phyloP scores from a whole-genome alignment of 2,888 invertebrate genomes.

The Spilosoma lubricipeda region DNA sequence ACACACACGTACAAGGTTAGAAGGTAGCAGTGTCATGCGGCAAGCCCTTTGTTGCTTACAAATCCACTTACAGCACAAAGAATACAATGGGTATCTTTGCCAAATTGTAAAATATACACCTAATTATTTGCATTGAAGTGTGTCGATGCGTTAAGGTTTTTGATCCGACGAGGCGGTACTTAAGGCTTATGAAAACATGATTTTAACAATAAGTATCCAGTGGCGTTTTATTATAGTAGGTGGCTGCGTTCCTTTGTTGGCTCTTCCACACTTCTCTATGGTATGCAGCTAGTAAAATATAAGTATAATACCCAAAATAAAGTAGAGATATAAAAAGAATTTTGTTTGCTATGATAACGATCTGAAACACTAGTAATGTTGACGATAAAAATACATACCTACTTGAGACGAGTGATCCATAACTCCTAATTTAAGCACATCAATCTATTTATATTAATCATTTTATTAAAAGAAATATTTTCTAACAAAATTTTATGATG shows the following conservation, averaged over 20 bases:
- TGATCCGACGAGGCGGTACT: constrained; percentile 74
- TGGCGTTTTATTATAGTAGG: constrained; percentile 69
- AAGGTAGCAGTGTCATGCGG: constrained; percentile 79
- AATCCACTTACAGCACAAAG: constrained; percentile 84
- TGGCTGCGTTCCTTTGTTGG: constrained; percentile 55
- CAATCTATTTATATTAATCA: background rate
- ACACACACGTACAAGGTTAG: constrained; percentile 70
- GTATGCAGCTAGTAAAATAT: constrained; percentile 7
- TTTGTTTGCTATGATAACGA: background rate
- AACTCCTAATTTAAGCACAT: background rate
- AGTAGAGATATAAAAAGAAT: background rate
- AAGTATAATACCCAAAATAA: background rate
- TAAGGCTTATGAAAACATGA: constrained; percentile 82
- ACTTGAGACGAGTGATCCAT: constrained; percentile 10
- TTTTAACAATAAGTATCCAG: constrained; percentile 68
- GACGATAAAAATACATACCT: constrained; percentile 23
- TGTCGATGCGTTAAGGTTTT: constrained; percentile 74
- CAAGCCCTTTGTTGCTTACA: constrained; percentile 70
- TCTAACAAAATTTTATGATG: background rate
- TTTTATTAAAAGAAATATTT: background rate
- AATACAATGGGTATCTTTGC: constrained; percentile 80
- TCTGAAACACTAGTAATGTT: constrained; percentile 33
- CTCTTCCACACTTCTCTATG: constrained; percentile 23
- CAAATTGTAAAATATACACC: constrained; percentile 85
- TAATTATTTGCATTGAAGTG: constrained; percentile 83